Percentiles rank a stretch among this genome's conserved stretches.
Conservation (phyloP, 2,888 invertebrate species). For the Pterostichus niger region DNA sequence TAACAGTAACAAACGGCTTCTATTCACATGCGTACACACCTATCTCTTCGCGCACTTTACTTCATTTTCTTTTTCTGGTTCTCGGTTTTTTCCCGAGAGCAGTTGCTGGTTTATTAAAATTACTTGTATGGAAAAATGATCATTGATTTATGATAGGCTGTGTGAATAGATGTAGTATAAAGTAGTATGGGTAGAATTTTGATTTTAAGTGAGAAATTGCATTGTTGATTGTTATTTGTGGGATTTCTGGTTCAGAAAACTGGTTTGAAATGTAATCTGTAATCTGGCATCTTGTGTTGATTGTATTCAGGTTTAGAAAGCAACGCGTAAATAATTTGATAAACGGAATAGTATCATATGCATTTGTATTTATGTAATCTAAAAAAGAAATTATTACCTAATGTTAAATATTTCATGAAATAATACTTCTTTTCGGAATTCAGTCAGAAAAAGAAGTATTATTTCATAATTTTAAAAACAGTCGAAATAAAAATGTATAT, state of each 20-base stretch:
- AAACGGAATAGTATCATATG: not conserved
- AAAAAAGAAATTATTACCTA: too few species aligned
- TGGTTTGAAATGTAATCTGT: slow-evolving; percentile 11
- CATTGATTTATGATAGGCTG: slow-evolving; percentile 29
- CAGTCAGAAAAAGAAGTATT: too few species aligned
- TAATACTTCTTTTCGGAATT: too few species aligned
- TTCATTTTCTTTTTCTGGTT: slow-evolving; percentile 36
- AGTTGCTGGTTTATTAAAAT: slow-evolving; percentile 33
- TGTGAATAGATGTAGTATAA: not conserved
- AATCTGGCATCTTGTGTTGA: not conserved
- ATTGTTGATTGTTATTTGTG: slow-evolving; percentile 38
- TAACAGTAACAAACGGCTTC: slow-evolving; percentile 39
- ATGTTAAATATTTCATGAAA: too few species aligned
- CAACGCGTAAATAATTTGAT: slow-evolving; percentile 7
- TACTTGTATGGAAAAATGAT: slow-evolving; percentile 9
- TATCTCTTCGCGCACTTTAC: slow-evolving; percentile 18
- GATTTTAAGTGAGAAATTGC: slow-evolving; percentile 37
- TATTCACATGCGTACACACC: slow-evolving; percentile 52
- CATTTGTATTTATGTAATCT: too few species aligned
- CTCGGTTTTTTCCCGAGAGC: not conserved
- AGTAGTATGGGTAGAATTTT: slow-evolving; percentile 15
- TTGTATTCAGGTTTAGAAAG: slow-evolving; percentile 32
- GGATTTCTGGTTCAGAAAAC: slow-evolving; percentile 3
- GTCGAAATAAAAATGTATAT: too few species aligned
- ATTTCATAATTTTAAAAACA: too few species aligned